Conservation (phyloP, 1,140 invertebrate genomes). For the Drosophila simulans region DNA sequence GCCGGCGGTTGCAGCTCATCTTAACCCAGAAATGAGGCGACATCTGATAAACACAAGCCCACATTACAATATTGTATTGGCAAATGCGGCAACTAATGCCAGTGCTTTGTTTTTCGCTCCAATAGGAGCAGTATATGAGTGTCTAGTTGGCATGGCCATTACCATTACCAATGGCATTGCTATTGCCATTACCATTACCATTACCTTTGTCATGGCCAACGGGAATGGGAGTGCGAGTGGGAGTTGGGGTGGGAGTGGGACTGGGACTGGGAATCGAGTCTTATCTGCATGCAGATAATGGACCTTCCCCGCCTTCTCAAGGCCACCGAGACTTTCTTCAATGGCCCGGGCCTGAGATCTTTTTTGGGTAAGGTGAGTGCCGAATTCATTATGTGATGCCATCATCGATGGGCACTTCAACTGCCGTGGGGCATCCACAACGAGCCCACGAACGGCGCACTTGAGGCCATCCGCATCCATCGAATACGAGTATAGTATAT, state of each 20-base stretch:
- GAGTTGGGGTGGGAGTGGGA: background rate
- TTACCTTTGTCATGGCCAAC: constrained; percentile 9
- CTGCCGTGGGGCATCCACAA: constrained; percentile 42
- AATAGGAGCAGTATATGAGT: background rate
- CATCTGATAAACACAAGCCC: constrained; percentile 54
- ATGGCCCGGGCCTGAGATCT: constrained; percentile 9
- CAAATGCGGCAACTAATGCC: constrained; percentile 62
- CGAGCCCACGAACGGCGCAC: constrained; percentile 35
- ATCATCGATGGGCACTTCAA: constrained; percentile 75
- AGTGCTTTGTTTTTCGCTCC: constrained; percentile 60
- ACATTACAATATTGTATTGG: constrained; percentile 57
- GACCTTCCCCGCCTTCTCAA: constrained; percentile 63
- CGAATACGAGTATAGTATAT: background rate
- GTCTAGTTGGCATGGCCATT: constrained; percentile 49
- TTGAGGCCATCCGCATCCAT: constrained; percentile 25
- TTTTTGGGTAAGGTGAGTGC: constrained; percentile 12
- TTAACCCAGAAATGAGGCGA: constrained; percentile 71
- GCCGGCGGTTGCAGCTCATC: constrained; percentile 44
- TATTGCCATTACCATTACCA: constrained; percentile 50
- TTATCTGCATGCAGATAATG: constrained; percentile 60
- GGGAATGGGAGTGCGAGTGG: background rate
- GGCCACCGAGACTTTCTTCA: constrained; percentile 71
- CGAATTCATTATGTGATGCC: constrained; percentile 67
- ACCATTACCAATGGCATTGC: constrained; percentile 36
- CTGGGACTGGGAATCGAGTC: constrained; percentile 15